phyloP scores from a whole-genome alignment of 2,113 vertebrate genomes.

The Proterorhinus semilunaris region DNA sequence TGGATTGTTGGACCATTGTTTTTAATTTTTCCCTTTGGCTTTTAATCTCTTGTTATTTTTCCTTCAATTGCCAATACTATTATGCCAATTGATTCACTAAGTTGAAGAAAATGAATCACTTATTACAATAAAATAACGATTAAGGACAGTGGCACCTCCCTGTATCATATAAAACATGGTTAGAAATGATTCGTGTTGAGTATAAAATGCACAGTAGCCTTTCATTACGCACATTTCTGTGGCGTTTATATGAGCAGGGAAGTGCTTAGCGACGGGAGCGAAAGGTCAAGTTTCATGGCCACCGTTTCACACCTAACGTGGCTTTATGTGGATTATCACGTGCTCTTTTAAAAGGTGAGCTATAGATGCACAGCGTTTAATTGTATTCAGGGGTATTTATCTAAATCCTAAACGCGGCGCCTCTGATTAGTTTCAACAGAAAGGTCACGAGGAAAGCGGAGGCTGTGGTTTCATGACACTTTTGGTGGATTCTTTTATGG shows the following conservation, averaged over 20 bases:
- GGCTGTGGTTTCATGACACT: not conserved
- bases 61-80: no score
- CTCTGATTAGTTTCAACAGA: not conserved
- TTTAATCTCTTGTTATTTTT: no score
- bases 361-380: not conserved
- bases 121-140: no score
- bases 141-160: not conserved
- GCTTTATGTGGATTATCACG: not conserved
- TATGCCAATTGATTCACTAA: no score
- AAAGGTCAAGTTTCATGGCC: conserved; percentile 1
- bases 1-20: no score
- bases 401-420: not conserved
- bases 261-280: not conserved
- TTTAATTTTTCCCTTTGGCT: no score
- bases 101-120: no score
- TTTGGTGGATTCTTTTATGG: no score
- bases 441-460: not conserved
- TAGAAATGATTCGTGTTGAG: no score
- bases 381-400: not conserved
- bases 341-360: not conserved
- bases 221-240: not conserved
- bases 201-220: not conserved
- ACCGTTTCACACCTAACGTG: not conserved
- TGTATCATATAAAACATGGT: not conserved
- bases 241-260: not conserved